Percentiles rank a stretch among this genome's conserved stretches.
phyloP scores from a whole-genome alignment of 2,888 invertebrate genomes.

The Drosophila neoperkinsi region DNA sequence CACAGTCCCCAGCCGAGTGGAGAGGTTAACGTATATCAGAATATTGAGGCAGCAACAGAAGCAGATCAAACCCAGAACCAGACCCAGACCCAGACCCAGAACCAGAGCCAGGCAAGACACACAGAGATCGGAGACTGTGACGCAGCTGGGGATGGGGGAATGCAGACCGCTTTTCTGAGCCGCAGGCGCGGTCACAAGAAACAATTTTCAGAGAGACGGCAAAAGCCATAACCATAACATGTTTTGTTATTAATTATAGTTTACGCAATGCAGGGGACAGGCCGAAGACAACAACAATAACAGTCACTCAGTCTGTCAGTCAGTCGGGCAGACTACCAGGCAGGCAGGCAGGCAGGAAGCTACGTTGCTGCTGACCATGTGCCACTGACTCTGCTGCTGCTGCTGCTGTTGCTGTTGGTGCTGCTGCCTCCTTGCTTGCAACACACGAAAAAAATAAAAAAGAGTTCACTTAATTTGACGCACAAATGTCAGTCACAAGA shows the following conservation, averaged over 20 bases:
- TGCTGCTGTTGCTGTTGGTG: slow-evolving; percentile 7
- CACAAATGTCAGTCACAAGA: slow-evolving; percentile 77
- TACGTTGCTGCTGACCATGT: slow-evolving; percentile 66
- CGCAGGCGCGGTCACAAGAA: slow-evolving; percentile 72
- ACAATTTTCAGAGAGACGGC: slow-evolving; percentile 68
- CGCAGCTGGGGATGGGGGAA: neutral
- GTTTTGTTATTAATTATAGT: slow-evolving; percentile 81
- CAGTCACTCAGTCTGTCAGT: slow-evolving; percentile 65
- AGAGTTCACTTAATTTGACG: slow-evolving; percentile 80
- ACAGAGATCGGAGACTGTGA: slow-evolving; percentile 4
- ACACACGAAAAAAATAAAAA: slow-evolving; percentile 29
- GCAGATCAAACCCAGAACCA: slow-evolving; percentile 21
- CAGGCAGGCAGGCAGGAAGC: slow-evolving; percentile 58
- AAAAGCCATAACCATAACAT: slow-evolving; percentile 81
- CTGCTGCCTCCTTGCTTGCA: slow-evolving; percentile 29
- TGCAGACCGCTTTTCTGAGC: slow-evolving; percentile 39
- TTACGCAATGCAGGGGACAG: slow-evolving; percentile 77
- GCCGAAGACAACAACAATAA: slow-evolving; percentile 73
- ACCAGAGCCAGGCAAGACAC: neutral
- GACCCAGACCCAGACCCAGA: slow-evolving; percentile 1
- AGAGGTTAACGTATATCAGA: slow-evolving; percentile 12
- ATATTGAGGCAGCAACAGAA: slow-evolving; percentile 31
- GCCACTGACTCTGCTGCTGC: slow-evolving; percentile 45
- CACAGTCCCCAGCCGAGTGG: slow-evolving; percentile 38
- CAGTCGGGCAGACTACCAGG: slow-evolving; percentile 33